Base-by-base conservation (phyloP, 2,888 invertebrate species). In the Bombylius discolor region DNA sequence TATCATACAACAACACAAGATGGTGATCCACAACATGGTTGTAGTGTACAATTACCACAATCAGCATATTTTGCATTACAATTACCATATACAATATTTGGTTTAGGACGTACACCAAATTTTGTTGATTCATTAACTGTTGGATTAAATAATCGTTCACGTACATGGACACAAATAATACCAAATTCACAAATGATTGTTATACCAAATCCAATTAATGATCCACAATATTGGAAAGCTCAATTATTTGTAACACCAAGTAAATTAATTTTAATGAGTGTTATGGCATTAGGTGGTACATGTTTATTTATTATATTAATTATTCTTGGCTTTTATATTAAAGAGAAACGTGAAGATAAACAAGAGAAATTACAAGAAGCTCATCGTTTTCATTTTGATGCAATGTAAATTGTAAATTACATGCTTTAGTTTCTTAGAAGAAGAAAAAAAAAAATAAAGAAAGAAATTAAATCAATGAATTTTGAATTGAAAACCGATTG, bases 151-250 rank as follows among this genome's bases (percentile, higher is more conserved):
- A 80, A 81, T 56, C 78, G 79, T 65, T 82, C 78, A 0, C 83
- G 83, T 62, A 83, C 82, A 57, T 96, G 92, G 89, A 84, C 86
- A 0, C 93, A 93, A 71, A 85, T 96, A 53, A 97, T 99, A 68
- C 98, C 98, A 0, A 98, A 99, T 70, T 96, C 97, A 1, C 97
- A 99, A 74, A 87, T 99, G 73, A 89, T 97, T 44, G 89, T 99
- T 1, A 89, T 97, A 58, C 98, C 98, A 4, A 82, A 83, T 67
- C 93, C 91, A 7, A 80, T 84, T 1, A 77, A 80, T 59, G 79
- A 88, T 55, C 87, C 94, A 0, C 78, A 78, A 4, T 81, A 81
- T 62, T 97, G 97, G 97, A 85, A 84, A 65, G 90, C 88, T 23
- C 91, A 93, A 67, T 76, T 97, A 14, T 97, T 95, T 78, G 90